These are phyloP conservation scores for Torymus texanus DNA, from an alignment of 2,888 invertebrate genomes.

Conservation along the genomic window DNA sequence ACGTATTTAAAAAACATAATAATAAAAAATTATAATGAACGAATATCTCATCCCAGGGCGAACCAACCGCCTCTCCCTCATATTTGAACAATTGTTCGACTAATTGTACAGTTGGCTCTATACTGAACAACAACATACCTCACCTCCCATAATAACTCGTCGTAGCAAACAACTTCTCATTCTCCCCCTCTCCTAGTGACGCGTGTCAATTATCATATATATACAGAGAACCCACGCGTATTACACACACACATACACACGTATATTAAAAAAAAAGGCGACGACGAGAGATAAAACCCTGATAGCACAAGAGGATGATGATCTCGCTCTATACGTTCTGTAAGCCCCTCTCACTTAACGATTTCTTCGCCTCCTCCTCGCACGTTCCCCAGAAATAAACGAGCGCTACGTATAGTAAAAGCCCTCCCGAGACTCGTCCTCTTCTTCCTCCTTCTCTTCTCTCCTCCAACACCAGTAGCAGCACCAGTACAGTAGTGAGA, in stretches of 20 bases:
- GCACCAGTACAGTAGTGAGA: conserved; percentile 27
- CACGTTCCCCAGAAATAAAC: conserved; percentile 38
- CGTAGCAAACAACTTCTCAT: too few relatives aligned
- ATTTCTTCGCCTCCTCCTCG: conserved; percentile 27
- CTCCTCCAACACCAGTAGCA: background rate
- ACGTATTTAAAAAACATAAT: too few relatives aligned
- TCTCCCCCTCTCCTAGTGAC: too few relatives aligned
- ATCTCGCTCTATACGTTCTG: conserved; percentile 3
- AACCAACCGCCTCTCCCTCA: background rate
- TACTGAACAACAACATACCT: too few relatives aligned
- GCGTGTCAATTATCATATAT: background rate
- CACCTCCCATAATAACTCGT: too few relatives aligned
- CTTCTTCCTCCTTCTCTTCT: background rate
- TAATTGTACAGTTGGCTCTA: conserved; percentile 64
- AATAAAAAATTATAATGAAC: too few relatives aligned
- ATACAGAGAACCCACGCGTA: background rate
- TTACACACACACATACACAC: background rate
- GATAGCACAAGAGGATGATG: conserved; percentile 32
- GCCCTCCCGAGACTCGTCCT: background rate
- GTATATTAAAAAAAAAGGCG: background rate
- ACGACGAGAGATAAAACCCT: conserved; percentile 21
- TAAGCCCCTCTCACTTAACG: conserved; percentile 35
- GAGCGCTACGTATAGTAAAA: background rate
- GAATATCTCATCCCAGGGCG: too few relatives aligned
- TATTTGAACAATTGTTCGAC: conserved; percentile 67